Evolutionary conservation across 1,140 invertebrate species (phyloP).

Genomic region (Globodera rostochiensis): DNA sequence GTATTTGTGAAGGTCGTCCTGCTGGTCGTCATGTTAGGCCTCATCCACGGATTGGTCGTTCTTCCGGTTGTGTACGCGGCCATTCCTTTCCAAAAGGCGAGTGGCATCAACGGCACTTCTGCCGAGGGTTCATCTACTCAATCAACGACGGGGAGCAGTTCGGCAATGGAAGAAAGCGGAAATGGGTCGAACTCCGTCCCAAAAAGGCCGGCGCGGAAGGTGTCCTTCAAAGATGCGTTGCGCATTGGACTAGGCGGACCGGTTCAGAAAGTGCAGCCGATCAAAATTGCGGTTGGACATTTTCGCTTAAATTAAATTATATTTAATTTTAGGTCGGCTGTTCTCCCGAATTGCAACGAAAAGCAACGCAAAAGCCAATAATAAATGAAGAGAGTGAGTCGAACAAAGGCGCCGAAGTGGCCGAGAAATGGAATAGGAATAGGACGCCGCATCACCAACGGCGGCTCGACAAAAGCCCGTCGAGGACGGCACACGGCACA

Average conservation of each 20-base stretch:
- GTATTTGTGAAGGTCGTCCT: conserved; percentile 68
- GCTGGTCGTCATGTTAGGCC: conserved; percentile 65
- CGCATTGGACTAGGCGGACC: not conserved
- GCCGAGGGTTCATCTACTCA: not conserved
- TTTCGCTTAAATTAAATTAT: not conserved
- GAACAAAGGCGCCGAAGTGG: not conserved
- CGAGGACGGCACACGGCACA: conserved; percentile 1
- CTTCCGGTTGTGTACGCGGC: conserved; percentile 66
- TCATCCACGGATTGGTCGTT: conserved; percentile 65
- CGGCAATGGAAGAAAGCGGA: not conserved
- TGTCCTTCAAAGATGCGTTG: conserved; percentile 23
- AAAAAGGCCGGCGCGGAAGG: conserved; percentile 3
- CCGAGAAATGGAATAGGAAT: not conserved
- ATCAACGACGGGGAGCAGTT: conserved; percentile 16
- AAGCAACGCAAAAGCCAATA: not conserved
- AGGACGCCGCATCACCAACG: not conserved
- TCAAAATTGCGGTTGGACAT: conserved; percentile 23
- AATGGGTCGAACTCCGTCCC: no score
- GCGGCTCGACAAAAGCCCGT: not conserved
- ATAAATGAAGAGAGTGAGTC: not conserved
- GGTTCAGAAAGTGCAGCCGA: conserved; percentile 8
- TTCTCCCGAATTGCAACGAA: conserved; percentile 5
- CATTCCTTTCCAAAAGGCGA: conserved; percentile 57
- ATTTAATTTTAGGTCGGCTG: not conserved
- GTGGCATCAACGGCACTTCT: not conserved